Evolutionary conservation across 1,140 invertebrate genomes (phyloP), one percentile per base, ranked within the genome.

Genomic region (Lucilia sericata): DNA sequence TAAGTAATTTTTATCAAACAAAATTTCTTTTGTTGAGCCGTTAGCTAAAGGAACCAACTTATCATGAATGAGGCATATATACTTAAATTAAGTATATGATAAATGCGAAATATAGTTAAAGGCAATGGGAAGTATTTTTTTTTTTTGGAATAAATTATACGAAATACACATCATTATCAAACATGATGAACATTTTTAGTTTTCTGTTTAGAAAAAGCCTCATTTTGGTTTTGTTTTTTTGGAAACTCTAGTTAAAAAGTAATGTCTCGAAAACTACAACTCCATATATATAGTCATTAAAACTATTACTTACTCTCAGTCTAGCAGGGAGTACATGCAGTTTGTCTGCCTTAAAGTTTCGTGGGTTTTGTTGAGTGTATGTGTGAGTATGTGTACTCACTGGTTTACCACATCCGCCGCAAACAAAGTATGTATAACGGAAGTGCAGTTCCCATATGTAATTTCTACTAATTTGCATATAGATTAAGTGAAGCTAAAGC

Each of bases 391-490:
- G 76, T 17, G 49, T 80, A 42, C 25, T 2, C 25, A 30, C 19
- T 42, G 74, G 74, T 42, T 76, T 76, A 76, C 74, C 74, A 76
- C 74, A 42, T 76, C 74, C 74, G 74, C 34, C n/a, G 34, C 74
- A 34, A n/a, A 75, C 74, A 76, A 76, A 75, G 74, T 42, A 42
- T 42, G 34, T 47, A 78, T 47, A 42, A 80, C 76, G 76, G 76
- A 80, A 80, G 76, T 80, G 42, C 42, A 80, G 76, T 80, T 80
- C 76, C 76, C 76, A 80, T 80, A 80, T 80, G 76, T 49, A 80
- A 80, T 49, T 80, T 49, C 76, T 51, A 80, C 76, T 80, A 80
- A 80, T 80, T 80, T 80, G 76, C 76, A 80, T 80, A 80, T 80
- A 80, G 76, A 80, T 80, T 80, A 80, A 49, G 76, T 80, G 25